phyloP scores from a whole-genome alignment of 2,888 invertebrate genomes.

The Troilus luridus region DNA sequence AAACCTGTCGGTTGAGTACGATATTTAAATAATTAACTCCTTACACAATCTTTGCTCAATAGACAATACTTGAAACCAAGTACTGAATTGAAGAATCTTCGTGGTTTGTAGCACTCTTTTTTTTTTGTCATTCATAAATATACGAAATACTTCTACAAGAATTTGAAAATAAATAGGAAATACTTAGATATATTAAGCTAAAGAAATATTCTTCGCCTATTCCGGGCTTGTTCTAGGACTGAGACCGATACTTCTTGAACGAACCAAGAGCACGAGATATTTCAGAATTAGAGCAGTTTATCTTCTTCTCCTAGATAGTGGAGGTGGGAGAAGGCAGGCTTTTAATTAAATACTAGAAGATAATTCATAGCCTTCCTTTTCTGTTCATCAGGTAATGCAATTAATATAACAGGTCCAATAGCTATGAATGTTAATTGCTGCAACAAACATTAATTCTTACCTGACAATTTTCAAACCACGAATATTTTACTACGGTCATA shows the following conservation, averaged over 20 bases:
- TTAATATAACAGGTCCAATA: background rate
- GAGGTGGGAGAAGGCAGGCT: background rate
- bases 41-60: no score
- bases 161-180: background rate
- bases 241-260: background rate
- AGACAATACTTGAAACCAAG: no score
- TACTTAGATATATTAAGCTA: background rate
- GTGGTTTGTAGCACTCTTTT: no score
- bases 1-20: no score
- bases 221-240: background rate
- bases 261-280: background rate
- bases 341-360: background rate
- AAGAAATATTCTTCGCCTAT: background rate
- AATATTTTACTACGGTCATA: no score
- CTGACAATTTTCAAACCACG: no score
- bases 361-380: background rate
- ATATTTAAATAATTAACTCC: no score
- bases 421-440: background rate
- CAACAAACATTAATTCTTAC: no score
- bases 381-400: background rate
- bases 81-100: no score
- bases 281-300: background rate
- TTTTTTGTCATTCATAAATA: no score
- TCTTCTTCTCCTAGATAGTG: background rate
- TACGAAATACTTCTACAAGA: no score